Base-by-base conservation (phyloP, 2,888 invertebrate species). In the Entomobrya proxima region DNA sequence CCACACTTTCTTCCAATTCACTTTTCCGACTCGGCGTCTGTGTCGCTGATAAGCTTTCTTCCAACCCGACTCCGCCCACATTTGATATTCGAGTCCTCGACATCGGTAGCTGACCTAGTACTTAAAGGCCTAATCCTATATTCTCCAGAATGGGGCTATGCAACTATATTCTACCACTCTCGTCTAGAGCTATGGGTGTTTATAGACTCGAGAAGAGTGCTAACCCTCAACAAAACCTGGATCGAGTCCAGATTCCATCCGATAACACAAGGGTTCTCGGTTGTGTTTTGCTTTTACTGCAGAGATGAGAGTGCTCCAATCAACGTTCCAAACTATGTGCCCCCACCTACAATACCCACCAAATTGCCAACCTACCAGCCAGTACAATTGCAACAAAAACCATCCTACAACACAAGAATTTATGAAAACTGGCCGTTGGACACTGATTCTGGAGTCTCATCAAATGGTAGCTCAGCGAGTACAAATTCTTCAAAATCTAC, bases 351-450 rank as follows among this genome's bases (percentile, higher is more conserved):
- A 21, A 37, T 82, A 58, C 81, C 81, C 5, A 82, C 58, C 1
- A 82, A 82, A 50, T 21, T 37, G 32, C 5, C 21, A 7, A 58
- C n/a, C 18, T 40, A 40, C 18, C 13, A 27, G 18, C 13, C 27
- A 21, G 18, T 58, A 0, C 37, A 50, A 13, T 32, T 27, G 21
- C 1, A 44, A 21, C 61, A 85, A 13, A 37, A 75, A 24, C 9
- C n/a, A n/a, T n/a, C n/a, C n/a, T n/a, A 47, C 13, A 44, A 7
- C 30, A 75, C 80, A n/a, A 44, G 89, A 30, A 90, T 90, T 21
- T 90, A 90, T 47, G 90, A 90, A 35, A 90, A 90, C 78, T 90
- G 90, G 90, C 90, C 90, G 11, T 44, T 90, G 58, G 90, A 90
- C 77, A 88, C 86, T 30, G 90, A 90, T 67, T 88, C 88, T 1